Conservation (phyloP, 2,113 vertebrate species). For the Neomonachus schauinslandi region DNA sequence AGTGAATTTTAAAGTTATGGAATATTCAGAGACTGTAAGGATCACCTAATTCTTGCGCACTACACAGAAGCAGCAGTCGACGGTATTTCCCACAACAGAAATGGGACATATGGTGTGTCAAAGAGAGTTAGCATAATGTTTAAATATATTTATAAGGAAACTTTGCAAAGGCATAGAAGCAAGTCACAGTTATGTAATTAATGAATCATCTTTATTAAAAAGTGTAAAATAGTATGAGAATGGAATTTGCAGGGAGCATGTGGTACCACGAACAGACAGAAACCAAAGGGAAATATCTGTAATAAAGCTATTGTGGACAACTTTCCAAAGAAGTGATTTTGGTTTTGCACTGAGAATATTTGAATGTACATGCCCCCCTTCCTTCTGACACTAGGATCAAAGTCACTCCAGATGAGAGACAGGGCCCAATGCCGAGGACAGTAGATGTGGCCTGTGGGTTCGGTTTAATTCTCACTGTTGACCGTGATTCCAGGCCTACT, state of each 20-base stretch:
- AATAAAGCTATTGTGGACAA: neutral
- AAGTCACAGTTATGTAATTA: constrained; percentile 30
- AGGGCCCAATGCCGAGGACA: neutral
- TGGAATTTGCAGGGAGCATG: neutral
- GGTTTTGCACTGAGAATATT: constrained; percentile 28
- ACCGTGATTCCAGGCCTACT: neutral
- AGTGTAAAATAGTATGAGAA: neutral
- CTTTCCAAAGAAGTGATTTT: neutral
- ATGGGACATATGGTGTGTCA: neutral
- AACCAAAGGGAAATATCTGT: neutral
- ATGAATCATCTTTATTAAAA: constrained; percentile 31
- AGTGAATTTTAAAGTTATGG: constrained; percentile 42
- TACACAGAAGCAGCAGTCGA: neutral
- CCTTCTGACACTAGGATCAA: neutral
- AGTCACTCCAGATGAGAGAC: neutral
- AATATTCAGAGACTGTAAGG: neutral
- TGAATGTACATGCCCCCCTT: neutral
- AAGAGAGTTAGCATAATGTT: neutral
- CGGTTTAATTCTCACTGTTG: neutral
- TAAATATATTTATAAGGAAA: constrained; percentile 49
- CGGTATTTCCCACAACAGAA: neutral
- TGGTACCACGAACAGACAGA: neutral
- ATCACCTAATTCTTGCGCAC: neutral
- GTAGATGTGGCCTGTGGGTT: neutral
- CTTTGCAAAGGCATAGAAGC: neutral